Evolutionary conservation across 2,888 invertebrate genomes (phyloP), one percentile per base, ranked within the genome.

Genomic region (Physocephala rufipes): DNA sequence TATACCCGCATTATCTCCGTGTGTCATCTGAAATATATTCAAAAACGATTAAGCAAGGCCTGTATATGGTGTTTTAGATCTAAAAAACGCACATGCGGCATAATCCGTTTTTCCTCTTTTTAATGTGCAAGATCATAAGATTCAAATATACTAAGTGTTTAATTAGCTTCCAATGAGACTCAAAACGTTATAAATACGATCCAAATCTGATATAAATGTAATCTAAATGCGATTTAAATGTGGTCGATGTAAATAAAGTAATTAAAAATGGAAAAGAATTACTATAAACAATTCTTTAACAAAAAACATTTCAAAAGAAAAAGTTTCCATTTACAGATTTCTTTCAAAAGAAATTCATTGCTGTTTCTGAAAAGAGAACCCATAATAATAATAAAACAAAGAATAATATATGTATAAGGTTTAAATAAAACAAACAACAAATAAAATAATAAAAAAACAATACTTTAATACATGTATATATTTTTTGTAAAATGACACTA

Each of bases 401-500:
- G 4, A 19, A n/a, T n/a, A 24, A 65, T 43, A 62, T 26, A 7
- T 15, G 28, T 24, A 30, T 30, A 62, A 62, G 0, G 36, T 36
- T 36, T 9, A 36, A 36, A 67, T n/a, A 43, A 67, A 13, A 36
- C 19, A 0, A 55, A 45, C n/a, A 47, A 21, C 64, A 58, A 55
- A 47, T 16, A n/a, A 16, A 13, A 49, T 13, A 61, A 64, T 24
- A 28, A 36, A 16, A 26, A 43, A 58, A 67, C 59, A 58, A 67
- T 43, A 59, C 47, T 26, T 24, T 62, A n/a, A n/a, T n/a, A n/a
- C n/a, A n/a, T n/a, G n/a, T n/a, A n/a, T n/a, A n/a, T n/a, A n/a
- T n/a, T 36, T 24, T 62, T 49, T 70, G 63, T 70, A 70, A 70
- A 70, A 13, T n/a, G 69, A 63, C 62, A 70, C 69, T 43, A 63